Base-by-base conservation (phyloP, 2,797 vertebrate species). In the Poeciliopsis paucimaculata region DNA sequence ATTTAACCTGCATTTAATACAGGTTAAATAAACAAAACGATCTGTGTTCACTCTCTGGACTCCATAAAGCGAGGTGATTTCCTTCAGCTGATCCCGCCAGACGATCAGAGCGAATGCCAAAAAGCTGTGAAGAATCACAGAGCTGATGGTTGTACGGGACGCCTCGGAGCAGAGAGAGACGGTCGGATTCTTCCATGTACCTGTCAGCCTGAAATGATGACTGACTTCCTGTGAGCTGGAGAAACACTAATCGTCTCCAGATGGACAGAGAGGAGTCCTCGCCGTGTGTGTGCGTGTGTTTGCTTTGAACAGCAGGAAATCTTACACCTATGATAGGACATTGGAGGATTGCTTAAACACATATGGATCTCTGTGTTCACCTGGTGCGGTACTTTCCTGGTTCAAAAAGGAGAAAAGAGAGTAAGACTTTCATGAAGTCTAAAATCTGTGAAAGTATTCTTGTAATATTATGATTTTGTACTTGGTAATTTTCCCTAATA, bases 121-220 rank as follows among this genome's bases (percentile, higher is more conserved):
- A 51, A 75, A 0, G 82, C 82, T 86, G 89, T 85, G 64, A 86
- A 88, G 90, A 82, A 84, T 88, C 88, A 86, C 87, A 79, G 87
- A 76, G 73, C 81, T 62, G 81, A 79, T 83, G 88, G 89, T 76
- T 80, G 87, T 82, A 77, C 85, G 73, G 83, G 85, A 78, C 79
- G 91, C 93, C 77, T 71, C 26, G 36, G 81, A 89, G 85, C 83
- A 86, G 91, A 94, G 95, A 94, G 95, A 71, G 45, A 92, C 90
- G 94, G 92, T 90, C 95, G 92, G 94, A 96, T 97, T 94, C 92
- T 82, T 96, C 93, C 95, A 93, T 97, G 96, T 98, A 98, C 96
- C 97, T 97, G 97, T 97, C 97, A 98, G 94, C 95, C 89, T 94
- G 95, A 96, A 98, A 97, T 97, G 96, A 97, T 97, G 95, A 96